Conservation (phyloP, 2,113 vertebrate genomes). For the Arenaria interpres region DNA sequence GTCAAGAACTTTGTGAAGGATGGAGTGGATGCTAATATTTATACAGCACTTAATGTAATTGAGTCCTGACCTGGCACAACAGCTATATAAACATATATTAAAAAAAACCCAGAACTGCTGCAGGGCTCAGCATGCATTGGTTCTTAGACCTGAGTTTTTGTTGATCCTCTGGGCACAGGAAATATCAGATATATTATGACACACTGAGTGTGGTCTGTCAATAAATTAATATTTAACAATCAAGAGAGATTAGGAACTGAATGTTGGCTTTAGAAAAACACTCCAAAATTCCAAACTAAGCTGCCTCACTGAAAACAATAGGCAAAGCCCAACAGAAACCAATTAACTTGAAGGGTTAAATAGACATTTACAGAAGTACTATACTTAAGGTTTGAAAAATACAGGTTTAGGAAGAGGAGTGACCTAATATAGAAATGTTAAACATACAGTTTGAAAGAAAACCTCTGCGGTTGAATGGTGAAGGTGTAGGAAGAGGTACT, state of each 20-base stretch:
- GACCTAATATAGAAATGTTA: slow-evolving; percentile 42
- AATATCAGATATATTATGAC: slow-evolving; percentile 15
- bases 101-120: neutral
- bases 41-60: slow-evolving; percentile 47
- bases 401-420: slow-evolving; percentile 17
- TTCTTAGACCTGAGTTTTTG: neutral
- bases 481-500: neutral
- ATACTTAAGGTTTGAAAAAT: slow-evolving; percentile 41
- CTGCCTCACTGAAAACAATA: slow-evolving; percentile 10
- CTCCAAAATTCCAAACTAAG: slow-evolving; percentile 29
- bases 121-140: neutral
- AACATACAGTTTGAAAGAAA: neutral
- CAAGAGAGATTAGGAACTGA: slow-evolving; percentile 26
- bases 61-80: slow-evolving; percentile 17
- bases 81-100: slow-evolving; percentile 15
- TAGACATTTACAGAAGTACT: slow-evolving; percentile 33
- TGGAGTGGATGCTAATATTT: slow-evolving; percentile 57
- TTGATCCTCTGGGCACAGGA: slow-evolving; percentile 27
- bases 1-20: slow-evolving; percentile 16
- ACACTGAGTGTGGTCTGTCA: slow-evolving; percentile 23
- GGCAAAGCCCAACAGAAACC: slow-evolving; percentile 46
- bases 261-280: slow-evolving; percentile 56
- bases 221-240: slow-evolving; percentile 66
- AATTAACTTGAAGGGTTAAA: slow-evolving; percentile 45
- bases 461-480: neutral